phyloP scores from a whole-genome alignment of 2,797 vertebrate genomes.

The Cercopithecus petaurista region DNA sequence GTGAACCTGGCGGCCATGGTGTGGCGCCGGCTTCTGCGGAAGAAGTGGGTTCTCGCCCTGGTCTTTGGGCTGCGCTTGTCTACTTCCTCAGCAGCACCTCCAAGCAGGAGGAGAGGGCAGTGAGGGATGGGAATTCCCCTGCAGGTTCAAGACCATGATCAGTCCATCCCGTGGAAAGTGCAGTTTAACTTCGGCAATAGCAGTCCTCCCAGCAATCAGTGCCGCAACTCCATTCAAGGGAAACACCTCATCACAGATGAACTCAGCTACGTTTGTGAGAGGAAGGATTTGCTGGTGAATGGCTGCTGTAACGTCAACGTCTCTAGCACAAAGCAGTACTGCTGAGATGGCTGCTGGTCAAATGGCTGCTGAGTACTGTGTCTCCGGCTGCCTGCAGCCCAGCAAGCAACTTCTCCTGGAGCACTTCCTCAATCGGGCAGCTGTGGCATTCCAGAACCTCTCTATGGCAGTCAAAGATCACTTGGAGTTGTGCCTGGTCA shows the following conservation, averaged over 20 bases:
- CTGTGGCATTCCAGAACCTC: constrained; percentile 96
- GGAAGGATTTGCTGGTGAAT: constrained; percentile 93
- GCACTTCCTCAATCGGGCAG: constrained; percentile 95
- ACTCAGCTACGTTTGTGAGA: constrained; percentile 95
- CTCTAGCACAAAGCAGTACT: constrained; percentile 74
- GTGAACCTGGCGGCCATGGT: neutral
- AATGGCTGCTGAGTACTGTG: constrained; percentile 95
- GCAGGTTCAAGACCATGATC: constrained; percentile 91
- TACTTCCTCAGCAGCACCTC: constrained; percentile 97
- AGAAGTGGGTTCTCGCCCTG: constrained; percentile 95
- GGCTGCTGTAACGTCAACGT: constrained; percentile 93
- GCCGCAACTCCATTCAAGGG: constrained; percentile 97
- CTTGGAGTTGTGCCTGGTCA: constrained; percentile 97
- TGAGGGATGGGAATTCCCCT: constrained; percentile 93
- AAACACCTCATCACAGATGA: constrained; percentile 96
- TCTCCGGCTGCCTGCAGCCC: constrained; percentile 97
- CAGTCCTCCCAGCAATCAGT: constrained; percentile 94
- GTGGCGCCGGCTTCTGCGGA: constrained; percentile 61
- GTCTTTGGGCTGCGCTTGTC: constrained; percentile 95
- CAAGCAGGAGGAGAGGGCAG: constrained; percentile 95
- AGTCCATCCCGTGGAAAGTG: constrained; percentile 94
- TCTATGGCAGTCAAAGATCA: constrained; percentile 98
- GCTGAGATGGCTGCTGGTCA: constrained; percentile 93
- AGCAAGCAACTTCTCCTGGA: constrained; percentile 96
- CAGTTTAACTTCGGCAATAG: constrained; percentile 96